Conservation (phyloP, 2,797 vertebrate species). For the Girardinus metallicus region DNA sequence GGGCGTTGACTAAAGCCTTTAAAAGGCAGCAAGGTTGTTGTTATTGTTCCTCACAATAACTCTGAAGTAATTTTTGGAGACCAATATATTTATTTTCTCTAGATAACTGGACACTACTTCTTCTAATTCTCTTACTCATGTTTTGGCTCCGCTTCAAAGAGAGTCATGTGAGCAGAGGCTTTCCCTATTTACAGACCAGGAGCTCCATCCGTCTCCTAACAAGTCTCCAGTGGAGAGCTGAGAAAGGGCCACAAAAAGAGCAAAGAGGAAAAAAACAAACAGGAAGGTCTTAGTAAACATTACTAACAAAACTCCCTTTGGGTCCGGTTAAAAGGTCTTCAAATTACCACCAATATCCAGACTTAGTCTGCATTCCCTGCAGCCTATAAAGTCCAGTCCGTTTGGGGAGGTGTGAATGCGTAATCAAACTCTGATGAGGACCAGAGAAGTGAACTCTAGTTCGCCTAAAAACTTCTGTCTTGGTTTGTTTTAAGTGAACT, state of each 20-base stretch:
- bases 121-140: not conserved
- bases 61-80: slow-evolving; percentile 23
- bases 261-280: slow-evolving; percentile 16
- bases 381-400: no score
- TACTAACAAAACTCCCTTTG: not conserved
- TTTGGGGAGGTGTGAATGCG: no score
- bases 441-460: no score
- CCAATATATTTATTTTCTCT: slow-evolving; percentile 19
- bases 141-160: slow-evolving; percentile 8
- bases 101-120: not conserved
- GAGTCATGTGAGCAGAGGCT: slow-evolving; percentile 46
- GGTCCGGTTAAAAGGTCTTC: not conserved
- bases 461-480: no score
- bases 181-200: slow-evolving; percentile 45
- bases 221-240: slow-evolving; percentile 39
- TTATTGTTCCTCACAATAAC: slow-evolving; percentile 12
- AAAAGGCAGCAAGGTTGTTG: slow-evolving; percentile 35
- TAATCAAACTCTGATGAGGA: no score
- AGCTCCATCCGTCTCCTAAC: slow-evolving; percentile 39
- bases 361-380: no score
- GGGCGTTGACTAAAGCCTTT: slow-evolving; percentile 21
- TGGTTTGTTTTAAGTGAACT: no score
- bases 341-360: not conserved
- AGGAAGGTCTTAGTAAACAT: not conserved
- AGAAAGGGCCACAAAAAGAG: slow-evolving; percentile 32